Evolutionary conservation across 2,797 vertebrate species (phyloP), one percentile per base, ranked within the genome.

Genomic region (Schizopygopsis malacanthus): DNA sequence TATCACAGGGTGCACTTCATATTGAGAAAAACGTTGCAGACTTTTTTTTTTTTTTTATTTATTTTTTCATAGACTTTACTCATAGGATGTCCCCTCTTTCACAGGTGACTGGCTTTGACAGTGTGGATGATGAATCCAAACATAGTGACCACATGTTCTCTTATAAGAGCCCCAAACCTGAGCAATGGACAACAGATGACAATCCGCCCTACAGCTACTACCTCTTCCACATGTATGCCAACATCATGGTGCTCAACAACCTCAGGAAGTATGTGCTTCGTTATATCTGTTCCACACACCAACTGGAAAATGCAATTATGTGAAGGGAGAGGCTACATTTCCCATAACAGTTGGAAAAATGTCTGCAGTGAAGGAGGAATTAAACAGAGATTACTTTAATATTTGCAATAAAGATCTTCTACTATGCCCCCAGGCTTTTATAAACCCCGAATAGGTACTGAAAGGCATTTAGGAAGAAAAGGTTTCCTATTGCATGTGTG

Each of bases 201-300:
- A 99, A 99, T 93, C 98, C 98, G 0, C 97, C 98, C 0, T 99
- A 99, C 87, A 99, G 96, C 85, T 99, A 99, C 93, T 99, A 99
- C 92, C 93, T 99, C 88, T 99, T 98, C 92, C 97, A 98, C 83
- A 99, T 99, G 98, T 99, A 99, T 0, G 96, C 96, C 92, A 99
- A 99, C 95, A 97, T 99, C 93, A 99, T 99, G 97, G 95, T 99
- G 92, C 97, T 99, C 82, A 99, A 99, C 95, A 98, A 98, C 91
- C 96, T 99, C 86, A 96, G 98, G 92, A 99, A 94, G 98, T 97
- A 93, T 92, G 96, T 91, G 18, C 4, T 16, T 2, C 33, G 20
- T 70, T 25, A 28, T 15, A 25, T 56, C 28, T 71, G n/a, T 33
- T n/a, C 6, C 6, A 11, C 33, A 20, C 54, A 67, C 65, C 10